These are phyloP conservation scores for Eolophus roseicapilla DNA, from an alignment of 2,113 vertebrate genomes.

Conservation along the genomic window DNA sequence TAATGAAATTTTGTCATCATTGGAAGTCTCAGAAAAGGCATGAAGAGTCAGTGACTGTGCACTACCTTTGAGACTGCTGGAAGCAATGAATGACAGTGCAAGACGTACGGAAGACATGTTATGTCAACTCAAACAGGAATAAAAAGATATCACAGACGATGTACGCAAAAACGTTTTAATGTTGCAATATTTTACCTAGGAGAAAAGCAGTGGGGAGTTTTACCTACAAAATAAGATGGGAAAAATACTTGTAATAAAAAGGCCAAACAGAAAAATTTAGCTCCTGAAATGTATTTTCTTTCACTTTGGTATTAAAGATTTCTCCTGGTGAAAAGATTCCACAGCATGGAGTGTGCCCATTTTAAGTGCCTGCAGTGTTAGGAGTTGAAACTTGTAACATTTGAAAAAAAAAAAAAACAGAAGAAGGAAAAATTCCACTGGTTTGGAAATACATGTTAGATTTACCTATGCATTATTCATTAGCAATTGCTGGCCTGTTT, in stretches of 20 bases:
- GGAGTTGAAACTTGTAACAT: background rate
- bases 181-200: background rate
- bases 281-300: background rate
- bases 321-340: background rate
- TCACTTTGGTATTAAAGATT: background rate
- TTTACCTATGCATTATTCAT: background rate
- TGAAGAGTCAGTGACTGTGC: background rate
- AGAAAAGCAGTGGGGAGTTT: background rate
- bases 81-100: background rate
- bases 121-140: background rate
- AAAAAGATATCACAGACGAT: background rate
- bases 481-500: background rate
- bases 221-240: background rate
- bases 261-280: background rate
- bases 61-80: background rate
- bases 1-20: background rate
- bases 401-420: background rate
- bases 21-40: background rate
- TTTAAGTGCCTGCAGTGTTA: background rate
- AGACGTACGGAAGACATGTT: background rate
- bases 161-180: background rate
- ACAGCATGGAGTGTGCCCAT: background rate
- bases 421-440: background rate
- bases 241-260: background rate
- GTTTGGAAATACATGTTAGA: background rate